Base-by-base conservation (phyloP, 2,797 vertebrate genomes). In the Pangasius mekongensis region DNA sequence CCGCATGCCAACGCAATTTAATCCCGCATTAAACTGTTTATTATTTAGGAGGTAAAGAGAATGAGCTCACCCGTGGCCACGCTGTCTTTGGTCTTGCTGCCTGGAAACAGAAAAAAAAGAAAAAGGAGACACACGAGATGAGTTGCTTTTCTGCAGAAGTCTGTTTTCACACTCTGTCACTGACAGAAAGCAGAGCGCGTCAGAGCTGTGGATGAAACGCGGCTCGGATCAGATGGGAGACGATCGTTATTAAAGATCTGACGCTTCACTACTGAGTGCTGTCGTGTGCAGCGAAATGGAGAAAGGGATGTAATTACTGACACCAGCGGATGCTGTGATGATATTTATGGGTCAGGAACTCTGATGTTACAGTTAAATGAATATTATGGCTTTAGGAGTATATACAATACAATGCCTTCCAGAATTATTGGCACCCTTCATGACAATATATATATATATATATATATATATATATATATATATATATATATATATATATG, bases 11-110 rank as follows among this genome's bases (percentile, higher is more conserved):
- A 76, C 62, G 67, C 85, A 78, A 60, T 86, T 77, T 20, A 85
- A 84, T 36, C 64, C 27, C 16, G 73, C 83, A 54, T 83, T 87
- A 89, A 86, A 89, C 1, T 13, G 47, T 89, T 80, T 87, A 91
- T 91, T 90, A 91, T 91, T 89, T 88, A 20, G 86, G 7, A 52
- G 84, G 62, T 87, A 52, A n/a, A 83, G 30, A 89, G 56, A 64
- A 73, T 88, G 84, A 89, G 91, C 94, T 95, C 94, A 99, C 98
- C 98, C 96, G 98, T 96, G 87, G 98, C 96, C 91, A 99, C 98
- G 1, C 98, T 97, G 96, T 99, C 98, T 96, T 98, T 97, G 93
- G 98, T 99, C 96, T 98, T 99, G 96, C 86, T 98, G 94, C 98
- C 98, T 99, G 94, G 71, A 94, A 90, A n/a, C 24, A 64, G 36